Evolutionary conservation across 2,888 invertebrate species (phyloP).

Genomic region (Drosophila hawaiiensis): DNA sequence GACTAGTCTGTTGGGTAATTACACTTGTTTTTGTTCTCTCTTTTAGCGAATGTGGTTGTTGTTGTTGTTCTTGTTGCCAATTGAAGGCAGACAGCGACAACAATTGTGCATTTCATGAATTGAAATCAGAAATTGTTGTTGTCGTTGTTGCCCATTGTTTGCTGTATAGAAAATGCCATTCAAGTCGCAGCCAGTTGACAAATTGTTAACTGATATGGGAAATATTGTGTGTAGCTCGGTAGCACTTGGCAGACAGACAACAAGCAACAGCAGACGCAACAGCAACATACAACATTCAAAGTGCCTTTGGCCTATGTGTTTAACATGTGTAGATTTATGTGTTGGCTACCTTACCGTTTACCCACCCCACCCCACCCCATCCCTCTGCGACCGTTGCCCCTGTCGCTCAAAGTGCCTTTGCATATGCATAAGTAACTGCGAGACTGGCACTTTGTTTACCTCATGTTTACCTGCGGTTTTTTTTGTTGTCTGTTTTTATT

Average conservation of each 20-base stretch:
- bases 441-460: conserved; percentile 30
- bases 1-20: conserved; percentile 46
- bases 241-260: conserved; percentile 36
- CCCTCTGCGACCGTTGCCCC: neutral
- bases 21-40: conserved; percentile 27
- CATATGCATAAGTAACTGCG: conserved; percentile 51
- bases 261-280: conserved; percentile 20
- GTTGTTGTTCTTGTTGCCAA: conserved; percentile 37
- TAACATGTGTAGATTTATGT: conserved; percentile 74
- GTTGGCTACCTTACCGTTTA: conserved; percentile 31
- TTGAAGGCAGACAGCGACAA: conserved; percentile 65
- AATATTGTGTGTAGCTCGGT: conserved; percentile 57
- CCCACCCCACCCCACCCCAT: neutral
- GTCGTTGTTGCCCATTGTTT: conserved; percentile 63
- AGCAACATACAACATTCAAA: conserved; percentile 34
- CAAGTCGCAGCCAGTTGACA: conserved; percentile 74
- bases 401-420: conserved; percentile 37
- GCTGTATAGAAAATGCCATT: conserved; percentile 68
- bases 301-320: conserved; percentile 53
- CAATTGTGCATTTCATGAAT: conserved; percentile 80
- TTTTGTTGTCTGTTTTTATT: conserved; percentile 22
- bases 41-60: conserved; percentile 10
- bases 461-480: conserved; percentile 51
- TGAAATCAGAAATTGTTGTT: conserved; percentile 49
- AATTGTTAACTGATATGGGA: conserved; percentile 79